Evolutionary conservation across 2,113 vertebrate genomes (phyloP).

Genomic region (Tachycineta bicolor): DNA sequence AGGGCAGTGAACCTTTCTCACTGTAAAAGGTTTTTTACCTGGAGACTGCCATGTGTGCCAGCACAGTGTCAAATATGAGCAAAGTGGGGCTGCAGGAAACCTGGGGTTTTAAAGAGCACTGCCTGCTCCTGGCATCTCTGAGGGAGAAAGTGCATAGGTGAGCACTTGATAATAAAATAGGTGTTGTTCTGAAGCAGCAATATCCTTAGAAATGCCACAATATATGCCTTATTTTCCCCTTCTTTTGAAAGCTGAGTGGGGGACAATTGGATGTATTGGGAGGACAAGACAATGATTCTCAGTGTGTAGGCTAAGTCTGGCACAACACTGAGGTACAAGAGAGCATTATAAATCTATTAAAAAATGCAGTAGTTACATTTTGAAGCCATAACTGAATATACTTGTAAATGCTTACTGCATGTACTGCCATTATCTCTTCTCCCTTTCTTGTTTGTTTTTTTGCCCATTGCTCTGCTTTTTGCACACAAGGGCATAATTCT

Average conservation of each 20-base stretch:
- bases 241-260: background rate
- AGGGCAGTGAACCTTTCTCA: background rate
- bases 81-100: background rate
- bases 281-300: background rate
- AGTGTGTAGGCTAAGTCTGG: background rate
- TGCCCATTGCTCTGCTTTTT: background rate
- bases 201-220: background rate
- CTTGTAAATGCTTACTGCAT: background rate
- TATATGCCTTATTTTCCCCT: background rate
- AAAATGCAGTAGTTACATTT: background rate
- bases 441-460: background rate
- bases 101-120: background rate
- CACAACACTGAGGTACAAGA: background rate
- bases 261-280: background rate
- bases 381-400: background rate
- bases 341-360: background rate
- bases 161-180: background rate
- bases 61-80: background rate
- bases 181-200: background rate
- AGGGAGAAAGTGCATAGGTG: background rate
- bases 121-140: background rate
- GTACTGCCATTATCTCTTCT: background rate
- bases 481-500: background rate
- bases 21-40: background rate
- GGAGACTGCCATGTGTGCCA: background rate